Evolutionary conservation across 92 coral and sea anemone genomes (phyloP).

Genomic region (Paragorgia papillata): DNA sequence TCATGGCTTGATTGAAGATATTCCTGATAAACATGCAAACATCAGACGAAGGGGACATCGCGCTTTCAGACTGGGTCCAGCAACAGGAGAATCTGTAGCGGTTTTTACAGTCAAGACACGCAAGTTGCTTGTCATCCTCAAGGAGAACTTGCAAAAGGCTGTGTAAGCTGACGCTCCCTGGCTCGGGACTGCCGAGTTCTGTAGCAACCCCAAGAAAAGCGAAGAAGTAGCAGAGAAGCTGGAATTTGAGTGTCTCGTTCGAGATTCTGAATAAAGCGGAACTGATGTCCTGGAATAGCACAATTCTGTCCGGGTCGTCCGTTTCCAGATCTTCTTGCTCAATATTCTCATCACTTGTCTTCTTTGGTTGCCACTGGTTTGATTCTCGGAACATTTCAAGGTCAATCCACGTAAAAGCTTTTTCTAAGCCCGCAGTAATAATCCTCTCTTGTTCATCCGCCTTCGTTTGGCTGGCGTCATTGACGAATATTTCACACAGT

Average conservation of each 20-base stretch:
- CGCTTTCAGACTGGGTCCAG: constrained; percentile 18
- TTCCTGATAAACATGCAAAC: constrained; percentile 59
- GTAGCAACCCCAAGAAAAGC: constrained; percentile 71
- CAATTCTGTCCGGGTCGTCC: constrained; percentile 96
- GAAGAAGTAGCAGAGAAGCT: constrained; percentile 72
- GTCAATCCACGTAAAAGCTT: constrained; percentile 75
- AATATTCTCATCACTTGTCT: constrained; percentile 22
- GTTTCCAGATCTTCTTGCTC: constrained; percentile 79
- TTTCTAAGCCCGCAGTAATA: constrained; percentile 50
- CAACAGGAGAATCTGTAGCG: neutral
- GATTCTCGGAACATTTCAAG: constrained; percentile 75
- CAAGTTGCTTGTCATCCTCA: constrained; percentile 20
- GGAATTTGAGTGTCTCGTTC: constrained; percentile 60
- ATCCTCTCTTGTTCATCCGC: constrained; percentile 46
- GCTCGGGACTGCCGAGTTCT: neutral
- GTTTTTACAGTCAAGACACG: neutral
- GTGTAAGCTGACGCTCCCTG: neutral
- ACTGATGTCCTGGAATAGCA: constrained; percentile 86
- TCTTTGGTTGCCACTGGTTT: constrained; percentile 82
- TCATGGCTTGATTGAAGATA: constrained; percentile 74
- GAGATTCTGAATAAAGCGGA: constrained; percentile 67
- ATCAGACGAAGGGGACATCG: constrained; percentile 45
- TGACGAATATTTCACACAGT: constrained; percentile 20
- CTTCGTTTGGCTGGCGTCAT: neutral
- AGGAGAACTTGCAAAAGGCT: neutral